These are phyloP conservation scores for Drosophila seguyi DNA, from an alignment of 1,140 invertebrate species.

Conservation along the genomic window DNA sequence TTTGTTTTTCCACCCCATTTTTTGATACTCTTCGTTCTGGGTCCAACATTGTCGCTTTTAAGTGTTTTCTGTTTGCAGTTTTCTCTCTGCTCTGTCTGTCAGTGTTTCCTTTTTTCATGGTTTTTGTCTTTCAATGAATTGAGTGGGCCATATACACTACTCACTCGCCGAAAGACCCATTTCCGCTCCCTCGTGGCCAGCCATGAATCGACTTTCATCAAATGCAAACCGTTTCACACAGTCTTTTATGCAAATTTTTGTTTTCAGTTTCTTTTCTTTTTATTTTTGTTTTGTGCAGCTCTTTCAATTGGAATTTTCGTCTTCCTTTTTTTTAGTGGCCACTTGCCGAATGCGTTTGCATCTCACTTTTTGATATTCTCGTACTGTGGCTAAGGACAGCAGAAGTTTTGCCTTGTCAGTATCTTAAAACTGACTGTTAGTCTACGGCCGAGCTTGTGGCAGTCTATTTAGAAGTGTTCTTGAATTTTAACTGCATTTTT, in stretches of 20 bases:
- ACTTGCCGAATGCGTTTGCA: constrained; percentile 54
- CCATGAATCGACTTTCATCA: constrained; percentile 61
- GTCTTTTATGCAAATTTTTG: constrained; percentile 55
- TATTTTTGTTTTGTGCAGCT: constrained; percentile 17
- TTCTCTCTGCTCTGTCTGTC: constrained; percentile 24
- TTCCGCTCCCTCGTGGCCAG: constrained; percentile 22
- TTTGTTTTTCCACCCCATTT: constrained; percentile 16
- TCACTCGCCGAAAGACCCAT: background rate
- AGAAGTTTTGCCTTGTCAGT: constrained; percentile 18
- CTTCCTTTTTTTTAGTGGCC: constrained; percentile 43
- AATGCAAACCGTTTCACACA: constrained; percentile 57
- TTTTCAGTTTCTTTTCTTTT: constrained; percentile 12
- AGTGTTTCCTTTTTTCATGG: constrained; percentile 42
- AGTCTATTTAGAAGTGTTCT: background rate
- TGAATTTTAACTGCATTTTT: background rate
- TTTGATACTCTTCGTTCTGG: constrained; percentile 1
- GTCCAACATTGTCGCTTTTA: constrained; percentile 60
- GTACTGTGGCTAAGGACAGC: constrained; percentile 6
- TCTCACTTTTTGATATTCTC: constrained; percentile 42
- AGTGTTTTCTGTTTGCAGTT: constrained; percentile 58
- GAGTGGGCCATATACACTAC: constrained; percentile 47
- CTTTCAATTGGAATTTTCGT: constrained; percentile 47
- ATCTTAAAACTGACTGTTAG: constrained; percentile 8
- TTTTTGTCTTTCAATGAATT: constrained; percentile 64
- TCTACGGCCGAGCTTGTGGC: constrained; percentile 3